phyloP scores from a whole-genome alignment of 2,113 vertebrate species.

The Tragelaphus scriptus region DNA sequence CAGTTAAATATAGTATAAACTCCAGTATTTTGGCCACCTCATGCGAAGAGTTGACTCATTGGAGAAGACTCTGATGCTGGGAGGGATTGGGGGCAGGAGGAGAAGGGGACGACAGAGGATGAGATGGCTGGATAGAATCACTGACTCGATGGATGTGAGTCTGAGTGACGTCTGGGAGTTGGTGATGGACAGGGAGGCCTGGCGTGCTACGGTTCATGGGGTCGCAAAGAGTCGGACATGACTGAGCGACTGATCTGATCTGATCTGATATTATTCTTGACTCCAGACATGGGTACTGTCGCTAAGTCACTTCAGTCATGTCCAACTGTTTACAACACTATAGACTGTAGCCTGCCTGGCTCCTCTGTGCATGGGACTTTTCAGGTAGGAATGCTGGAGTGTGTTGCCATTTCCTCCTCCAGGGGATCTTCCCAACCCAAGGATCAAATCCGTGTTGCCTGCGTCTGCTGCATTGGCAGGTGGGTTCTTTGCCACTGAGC shows the following conservation, averaged over 20 bases:
- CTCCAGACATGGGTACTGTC: background rate
- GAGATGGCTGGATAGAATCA: too few relatives aligned
- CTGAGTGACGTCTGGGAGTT: too few relatives aligned
- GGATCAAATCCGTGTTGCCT: background rate
- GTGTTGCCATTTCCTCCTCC: background rate
- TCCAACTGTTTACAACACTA: background rate
- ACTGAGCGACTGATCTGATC: too few relatives aligned
- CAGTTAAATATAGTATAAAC: background rate
- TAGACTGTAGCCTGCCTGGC: background rate
- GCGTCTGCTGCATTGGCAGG: background rate
- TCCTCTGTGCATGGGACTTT: background rate
- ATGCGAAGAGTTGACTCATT: too few relatives aligned
- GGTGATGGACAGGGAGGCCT: too few relatives aligned
- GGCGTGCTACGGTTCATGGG: too few relatives aligned
- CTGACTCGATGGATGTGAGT: too few relatives aligned
- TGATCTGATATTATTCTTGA: background rate
- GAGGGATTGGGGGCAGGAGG: too few relatives aligned
- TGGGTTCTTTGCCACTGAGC: background rate
- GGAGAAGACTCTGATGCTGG: too few relatives aligned
- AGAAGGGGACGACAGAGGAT: too few relatives aligned
- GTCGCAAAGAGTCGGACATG: too few relatives aligned
- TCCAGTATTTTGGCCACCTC: too few relatives aligned
- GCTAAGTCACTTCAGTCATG: rapidly evolving
- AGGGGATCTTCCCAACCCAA: background rate
- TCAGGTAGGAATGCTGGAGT: background rate